phyloP scores from a whole-genome alignment of 2,113 vertebrate species.

The Benitochromis conjunctus region DNA sequence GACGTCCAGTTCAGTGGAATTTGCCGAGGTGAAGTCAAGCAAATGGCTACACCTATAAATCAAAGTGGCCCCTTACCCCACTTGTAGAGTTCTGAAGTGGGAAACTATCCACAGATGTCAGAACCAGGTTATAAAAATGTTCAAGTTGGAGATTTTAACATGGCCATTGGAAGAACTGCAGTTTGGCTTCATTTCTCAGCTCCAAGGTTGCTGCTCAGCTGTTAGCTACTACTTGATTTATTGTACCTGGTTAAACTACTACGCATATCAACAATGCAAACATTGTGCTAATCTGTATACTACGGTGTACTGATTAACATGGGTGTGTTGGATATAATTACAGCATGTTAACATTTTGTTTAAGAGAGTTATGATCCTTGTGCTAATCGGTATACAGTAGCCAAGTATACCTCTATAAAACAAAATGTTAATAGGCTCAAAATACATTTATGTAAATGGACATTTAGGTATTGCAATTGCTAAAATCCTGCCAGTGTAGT shows the following conservation, averaged over 20 bases:
- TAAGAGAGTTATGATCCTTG: not conserved
- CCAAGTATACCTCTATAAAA: not conserved
- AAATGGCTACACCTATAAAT: not conserved
- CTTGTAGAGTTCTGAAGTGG: not conserved
- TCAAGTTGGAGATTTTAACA: not conserved
- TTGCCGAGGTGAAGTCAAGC: not conserved
- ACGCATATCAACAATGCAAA: fast-evolving
- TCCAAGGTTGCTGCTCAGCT: not conserved
- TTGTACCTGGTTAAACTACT: not conserved
- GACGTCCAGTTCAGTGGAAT: not conserved
- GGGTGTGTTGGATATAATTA: not conserved
- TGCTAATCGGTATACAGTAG: not conserved
- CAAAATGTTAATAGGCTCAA: not conserved
- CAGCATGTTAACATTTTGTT: not conserved
- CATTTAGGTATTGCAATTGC: not conserved
- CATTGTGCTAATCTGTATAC: not conserved
- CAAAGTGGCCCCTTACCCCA: fast-evolving
- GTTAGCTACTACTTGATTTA: not conserved
- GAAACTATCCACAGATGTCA: not conserved
- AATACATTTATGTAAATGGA: not conserved
- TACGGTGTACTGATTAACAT: not conserved
- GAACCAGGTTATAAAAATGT: fast-evolving
- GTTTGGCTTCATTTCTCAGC: not conserved
- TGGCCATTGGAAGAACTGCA: not conserved
- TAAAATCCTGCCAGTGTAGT: not conserved